A percentile compares a stretch with the other conserved stretches of the same genome.
Conservation (phyloP, 2,797 vertebrate genomes). For the Percopsis omiscomaycus region DNA sequence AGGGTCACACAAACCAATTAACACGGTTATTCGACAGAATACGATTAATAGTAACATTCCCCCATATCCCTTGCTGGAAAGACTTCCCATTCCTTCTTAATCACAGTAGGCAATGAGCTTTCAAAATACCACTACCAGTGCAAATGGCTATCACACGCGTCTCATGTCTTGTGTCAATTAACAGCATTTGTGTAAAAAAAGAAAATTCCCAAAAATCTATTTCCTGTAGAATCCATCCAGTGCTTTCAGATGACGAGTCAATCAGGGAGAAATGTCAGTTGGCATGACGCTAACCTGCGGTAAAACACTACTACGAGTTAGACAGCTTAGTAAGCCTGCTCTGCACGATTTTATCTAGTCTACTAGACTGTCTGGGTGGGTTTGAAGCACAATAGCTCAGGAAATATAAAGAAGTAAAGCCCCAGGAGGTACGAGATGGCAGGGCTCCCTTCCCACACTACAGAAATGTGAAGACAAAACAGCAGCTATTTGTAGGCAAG, state of each 20-base stretch:
- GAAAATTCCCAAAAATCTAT: slow-evolving; percentile 7
- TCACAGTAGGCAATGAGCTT: slow-evolving; percentile 1
- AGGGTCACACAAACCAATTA: not conserved
- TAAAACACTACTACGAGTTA: too few relatives aligned
- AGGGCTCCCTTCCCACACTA: not conserved
- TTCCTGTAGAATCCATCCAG: slow-evolving; percentile 9
- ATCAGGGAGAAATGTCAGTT: slow-evolving; percentile 14
- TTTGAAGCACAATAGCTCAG: slow-evolving; percentile 4
- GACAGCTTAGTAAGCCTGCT: too few relatives aligned
- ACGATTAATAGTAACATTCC: too few relatives aligned
- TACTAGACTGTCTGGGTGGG: slow-evolving; percentile 10
- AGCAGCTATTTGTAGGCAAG: not conserved
- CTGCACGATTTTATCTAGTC: too few relatives aligned
- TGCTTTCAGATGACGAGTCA: slow-evolving; percentile 27
- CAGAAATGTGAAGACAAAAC: not conserved
- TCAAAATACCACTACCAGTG: not conserved
- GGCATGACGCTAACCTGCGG: slow-evolving; percentile 15
- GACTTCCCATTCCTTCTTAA: not conserved
- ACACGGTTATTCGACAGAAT: slow-evolving; percentile 16
- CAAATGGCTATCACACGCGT: not conserved
- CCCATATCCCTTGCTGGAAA: not conserved
- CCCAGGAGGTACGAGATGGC: not conserved
- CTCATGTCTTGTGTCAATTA: not conserved
- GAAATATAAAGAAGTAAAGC: slow-evolving; percentile 27
- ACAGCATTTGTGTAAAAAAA: not conserved